These are phyloP conservation scores for Acrossocheilus wenchowensis DNA, from an alignment of 2,797 vertebrate species.

Conservation along the genomic window DNA sequence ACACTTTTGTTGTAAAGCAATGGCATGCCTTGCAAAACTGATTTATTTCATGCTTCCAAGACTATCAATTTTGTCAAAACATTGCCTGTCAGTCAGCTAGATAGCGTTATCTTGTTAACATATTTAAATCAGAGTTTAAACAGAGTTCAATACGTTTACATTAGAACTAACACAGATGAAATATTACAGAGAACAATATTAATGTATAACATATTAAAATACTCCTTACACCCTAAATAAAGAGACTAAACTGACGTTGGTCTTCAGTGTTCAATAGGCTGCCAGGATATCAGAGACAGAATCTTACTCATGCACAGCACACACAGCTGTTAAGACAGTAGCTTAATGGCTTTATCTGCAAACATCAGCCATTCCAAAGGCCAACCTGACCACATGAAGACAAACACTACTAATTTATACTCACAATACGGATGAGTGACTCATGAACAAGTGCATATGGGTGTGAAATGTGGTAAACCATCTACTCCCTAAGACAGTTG, in stretches of 20 bases:
- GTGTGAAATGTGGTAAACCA: slow-evolving; percentile 8
- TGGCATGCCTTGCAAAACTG: background rate
- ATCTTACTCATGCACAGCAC: background rate
- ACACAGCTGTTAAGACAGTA: background rate
- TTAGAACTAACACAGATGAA: background rate
- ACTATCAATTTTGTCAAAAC: background rate
- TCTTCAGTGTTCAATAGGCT: slow-evolving; percentile 1
- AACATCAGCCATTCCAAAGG: slow-evolving; percentile 7
- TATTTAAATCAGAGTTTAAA: background rate
- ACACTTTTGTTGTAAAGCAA: background rate
- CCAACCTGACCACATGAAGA: slow-evolving; percentile 9
- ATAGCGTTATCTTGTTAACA: background rate
- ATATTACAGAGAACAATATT: slow-evolving; percentile 3
- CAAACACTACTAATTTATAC: slow-evolving; percentile 4
- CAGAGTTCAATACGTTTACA: background rate
- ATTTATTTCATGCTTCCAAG: background rate
- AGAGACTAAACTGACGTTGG: background rate
- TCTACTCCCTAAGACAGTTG: background rate
- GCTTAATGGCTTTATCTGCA: slow-evolving; percentile 5
- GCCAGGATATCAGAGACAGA: background rate
- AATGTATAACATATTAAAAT: slow-evolving; percentile 15
- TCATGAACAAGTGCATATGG: background rate
- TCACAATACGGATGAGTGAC: slow-evolving; percentile 14
- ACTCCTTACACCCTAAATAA: background rate
- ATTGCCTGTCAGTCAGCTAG: background rate